phyloP scores from a whole-genome alignment of 2,888 invertebrate species.

The Mimas tiliae region DNA sequence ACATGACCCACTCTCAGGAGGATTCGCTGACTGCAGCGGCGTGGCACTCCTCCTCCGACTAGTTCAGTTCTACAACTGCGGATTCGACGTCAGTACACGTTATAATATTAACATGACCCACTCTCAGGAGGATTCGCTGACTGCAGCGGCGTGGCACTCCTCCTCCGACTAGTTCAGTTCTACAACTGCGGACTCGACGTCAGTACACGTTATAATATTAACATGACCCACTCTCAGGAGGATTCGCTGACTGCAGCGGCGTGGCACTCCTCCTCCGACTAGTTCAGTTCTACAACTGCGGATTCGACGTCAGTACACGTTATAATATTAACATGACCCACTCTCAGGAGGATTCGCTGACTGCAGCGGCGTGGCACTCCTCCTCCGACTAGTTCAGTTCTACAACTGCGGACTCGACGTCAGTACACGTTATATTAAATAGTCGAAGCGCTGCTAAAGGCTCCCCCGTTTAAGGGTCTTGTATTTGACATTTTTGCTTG shows the following conservation, averaged over 20 bases:
- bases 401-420: constrained; percentile 90
- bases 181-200: constrained; percentile 90
- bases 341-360: constrained; percentile 97
- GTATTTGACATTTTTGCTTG: too few relatives aligned
- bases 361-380: constrained; percentile 97
- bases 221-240: constrained; percentile 96
- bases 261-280: constrained; percentile 95
- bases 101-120: constrained; percentile 87
- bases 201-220: constrained; percentile 32
- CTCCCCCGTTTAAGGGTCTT: too few relatives aligned
- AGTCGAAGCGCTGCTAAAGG: too few relatives aligned
- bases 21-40: constrained; percentile 98
- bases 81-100: constrained; percentile 61
- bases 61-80: constrained; percentile 98
- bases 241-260: constrained; percentile 98
- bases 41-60: constrained; percentile 95
- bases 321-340: constrained; percentile 87
- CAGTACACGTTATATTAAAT: constrained; percentile 33
- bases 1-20: constrained; percentile 96
- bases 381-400: constrained; percentile 97
- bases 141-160: constrained; percentile 97
- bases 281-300: constrained; percentile 98
- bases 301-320: constrained; percentile 61
- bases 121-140: constrained; percentile 97
- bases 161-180: constrained; percentile 97